These are phyloP conservation scores for Drosophila pandora DNA, from an alignment of 1,140 invertebrate species.

Conservation along the genomic window DNA sequence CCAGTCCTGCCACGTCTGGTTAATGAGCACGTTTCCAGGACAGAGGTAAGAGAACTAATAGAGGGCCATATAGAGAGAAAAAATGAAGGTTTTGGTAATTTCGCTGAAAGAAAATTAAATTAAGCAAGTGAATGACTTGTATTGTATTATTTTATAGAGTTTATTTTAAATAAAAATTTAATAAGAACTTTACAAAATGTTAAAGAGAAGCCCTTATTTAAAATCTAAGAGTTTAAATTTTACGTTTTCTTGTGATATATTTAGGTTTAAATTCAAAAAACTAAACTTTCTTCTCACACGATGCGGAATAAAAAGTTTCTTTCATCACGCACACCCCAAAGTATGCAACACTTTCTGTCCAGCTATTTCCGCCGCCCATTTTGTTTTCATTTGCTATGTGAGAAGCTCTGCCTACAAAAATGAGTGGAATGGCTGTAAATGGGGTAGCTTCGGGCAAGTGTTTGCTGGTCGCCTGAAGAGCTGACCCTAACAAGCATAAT, in stretches of 20 bases:
- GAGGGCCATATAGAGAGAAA: background rate
- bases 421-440: background rate
- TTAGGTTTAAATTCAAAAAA: constrained; percentile 3
- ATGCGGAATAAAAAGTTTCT: constrained; percentile 4
- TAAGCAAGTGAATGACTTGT: too few species aligned
- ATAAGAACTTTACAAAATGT: too few species aligned
- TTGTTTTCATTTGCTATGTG: constrained; percentile 35
- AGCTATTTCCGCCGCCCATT: constrained; percentile 8
- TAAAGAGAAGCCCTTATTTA: background rate
- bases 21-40: constrained; percentile 50
- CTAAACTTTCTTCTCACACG: background rate
- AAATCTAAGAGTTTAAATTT: background rate
- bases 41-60: constrained; percentile 7
- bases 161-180: too few species aligned
- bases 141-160: too few species aligned
- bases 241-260: too few species aligned
- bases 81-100: background rate
- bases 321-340: background rate
- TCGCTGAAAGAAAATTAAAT: too few species aligned
- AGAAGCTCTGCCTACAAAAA: background rate
- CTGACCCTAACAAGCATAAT: constrained; percentile 50
- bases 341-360: constrained; percentile 9
- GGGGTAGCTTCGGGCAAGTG: constrained; percentile 4
- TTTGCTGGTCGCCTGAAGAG: constrained; percentile 1
- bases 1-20: constrained; percentile 54